These are phyloP conservation scores for Melanitta fusca DNA, from an alignment of 2,797 vertebrate species.

Conservation along the genomic window DNA sequence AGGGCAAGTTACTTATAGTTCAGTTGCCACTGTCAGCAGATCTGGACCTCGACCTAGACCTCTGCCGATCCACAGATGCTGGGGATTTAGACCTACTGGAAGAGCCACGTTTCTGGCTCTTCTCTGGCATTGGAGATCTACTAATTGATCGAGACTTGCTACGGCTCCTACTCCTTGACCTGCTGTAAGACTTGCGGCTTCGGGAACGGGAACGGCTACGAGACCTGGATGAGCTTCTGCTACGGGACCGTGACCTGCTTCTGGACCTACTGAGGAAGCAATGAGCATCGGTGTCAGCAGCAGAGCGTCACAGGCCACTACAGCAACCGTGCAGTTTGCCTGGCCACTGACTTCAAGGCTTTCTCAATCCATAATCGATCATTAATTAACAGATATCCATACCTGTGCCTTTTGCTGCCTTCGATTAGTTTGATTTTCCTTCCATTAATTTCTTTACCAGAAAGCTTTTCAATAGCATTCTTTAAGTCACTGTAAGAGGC, in stretches of 20 bases:
- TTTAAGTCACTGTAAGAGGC: conserved; percentile 96
- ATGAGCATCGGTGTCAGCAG: accelerated
- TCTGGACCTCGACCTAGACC: conserved; percentile 84
- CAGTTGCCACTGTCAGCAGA: conserved; percentile 93
- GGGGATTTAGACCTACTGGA: conserved; percentile 88
- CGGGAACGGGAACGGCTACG: conserved; percentile 83
- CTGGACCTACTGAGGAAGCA: conserved; percentile 77
- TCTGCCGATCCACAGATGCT: conserved; percentile 81
- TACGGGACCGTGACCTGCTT: conserved; percentile 91
- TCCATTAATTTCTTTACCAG: conserved; percentile 97
- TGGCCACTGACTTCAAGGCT: accelerated
- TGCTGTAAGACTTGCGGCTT: conserved; percentile 85
- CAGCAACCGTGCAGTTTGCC: accelerated
- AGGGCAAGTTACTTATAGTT: conserved; percentile 78
- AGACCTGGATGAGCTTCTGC: conserved; percentile 90
- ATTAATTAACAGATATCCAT: background rate
- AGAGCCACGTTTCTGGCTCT: conserved; percentile 84
- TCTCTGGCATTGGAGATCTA: conserved; percentile 83
- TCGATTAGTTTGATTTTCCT: conserved; percentile 97
- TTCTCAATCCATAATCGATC: accelerated
- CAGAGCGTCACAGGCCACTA: accelerated
- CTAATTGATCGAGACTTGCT: conserved; percentile 85
- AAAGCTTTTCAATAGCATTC: conserved; percentile 96
- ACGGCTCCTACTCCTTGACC: conserved; percentile 83
- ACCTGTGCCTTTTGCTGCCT: conserved; percentile 91